A percentile compares a stretch with the other conserved stretches of the same genome.
phyloP scores from a whole-genome alignment of 2,797 vertebrate genomes.

The Semaprochilodus insignis region DNA sequence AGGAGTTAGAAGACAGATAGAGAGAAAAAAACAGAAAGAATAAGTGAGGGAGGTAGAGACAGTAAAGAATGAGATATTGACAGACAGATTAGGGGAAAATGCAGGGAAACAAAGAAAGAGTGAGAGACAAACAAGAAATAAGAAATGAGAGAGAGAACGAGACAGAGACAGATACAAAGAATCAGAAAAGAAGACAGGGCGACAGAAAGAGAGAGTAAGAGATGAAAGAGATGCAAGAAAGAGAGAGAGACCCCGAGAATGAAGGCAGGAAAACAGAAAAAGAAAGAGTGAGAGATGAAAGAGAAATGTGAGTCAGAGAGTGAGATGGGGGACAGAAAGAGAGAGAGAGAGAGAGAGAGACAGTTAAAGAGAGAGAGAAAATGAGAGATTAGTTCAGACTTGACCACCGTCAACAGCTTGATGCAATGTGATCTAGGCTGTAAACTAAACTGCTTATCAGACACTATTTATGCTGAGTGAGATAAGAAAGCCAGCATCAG shows the following conservation, averaged over 20 bases:
- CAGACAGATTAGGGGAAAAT: background rate
- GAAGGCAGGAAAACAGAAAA: slow-evolving; percentile 37
- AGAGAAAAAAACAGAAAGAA: slow-evolving; percentile 6
- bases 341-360: slow-evolving; percentile 16
- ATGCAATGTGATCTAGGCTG: slow-evolving; percentile 31
- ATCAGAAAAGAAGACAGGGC: background rate
- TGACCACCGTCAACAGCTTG: slow-evolving; percentile 25
- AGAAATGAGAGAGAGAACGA: slow-evolving; percentile 47
- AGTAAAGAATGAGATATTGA: background rate
- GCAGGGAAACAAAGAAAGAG: background rate
- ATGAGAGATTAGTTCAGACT: slow-evolving; percentile 13
- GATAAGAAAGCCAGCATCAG: slow-evolving; percentile 18
- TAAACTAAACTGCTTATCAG: slow-evolving; percentile 44
- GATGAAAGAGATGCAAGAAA: background rate
- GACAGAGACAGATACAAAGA: slow-evolving; percentile 18
- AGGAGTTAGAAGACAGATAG: background rate
- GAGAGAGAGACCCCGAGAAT: slow-evolving; percentile 49
- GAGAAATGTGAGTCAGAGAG: background rate
- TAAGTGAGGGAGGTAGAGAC: background rate
- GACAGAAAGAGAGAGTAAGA: background rate
- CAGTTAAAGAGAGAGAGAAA: background rate
- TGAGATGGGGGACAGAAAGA: background rate
- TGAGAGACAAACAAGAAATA: background rate
- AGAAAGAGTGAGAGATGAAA: background rate
- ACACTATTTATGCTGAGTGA: slow-evolving; percentile 43